Evolutionary conservation across 1,140 invertebrate genomes (phyloP), one percentile per base, ranked within the genome.

Genomic region (Anoplolepis gracilipes): DNA sequence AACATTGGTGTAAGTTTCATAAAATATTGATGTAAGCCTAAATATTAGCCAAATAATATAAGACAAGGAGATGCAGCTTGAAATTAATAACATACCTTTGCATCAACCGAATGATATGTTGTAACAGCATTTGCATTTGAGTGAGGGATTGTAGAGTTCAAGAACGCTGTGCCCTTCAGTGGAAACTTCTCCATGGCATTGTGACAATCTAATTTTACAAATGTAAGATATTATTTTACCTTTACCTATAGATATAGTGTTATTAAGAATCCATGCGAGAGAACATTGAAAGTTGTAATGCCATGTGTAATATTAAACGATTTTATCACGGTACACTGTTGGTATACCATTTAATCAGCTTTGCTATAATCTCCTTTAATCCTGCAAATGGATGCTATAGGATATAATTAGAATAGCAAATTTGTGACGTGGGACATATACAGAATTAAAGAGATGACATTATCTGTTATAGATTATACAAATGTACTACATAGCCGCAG

Each of bases 121-220:
- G 94, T 94, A 84, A 92, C 92, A 55, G 92, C 88, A 88, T 91
- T 92, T 78, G 92, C 85, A 91, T 93, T 92, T 91, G 92, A 87
- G 75, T 93, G 87, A 88, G 91, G 90, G 72, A 90, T 92, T 85
- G 93, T 88, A 88, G 93, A 92, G 85, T 91, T 91, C 69, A 92
- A 90, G 78, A 93, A 93, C 77, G 93, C 87, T 88, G 93, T 94
- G 88, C 94, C 94, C 91, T 95, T 95, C 90, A 95, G 89, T 92
- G 94, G 94, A 92, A 95, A 95, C 87, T 94, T 95, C 93, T 95
- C 94, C 94, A 95, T 95, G 87, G 92, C 92, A 94, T 93, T 67
- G 3, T 82, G 78, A 82, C 16, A 82, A 82, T 82, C 78, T 81
- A 59, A 81, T 81, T 81, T 82, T 73, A 73, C 36, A 82, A 53